phyloP scores from a whole-genome alignment of 2,888 invertebrate genomes.

The Conchocele bisecta region DNA sequence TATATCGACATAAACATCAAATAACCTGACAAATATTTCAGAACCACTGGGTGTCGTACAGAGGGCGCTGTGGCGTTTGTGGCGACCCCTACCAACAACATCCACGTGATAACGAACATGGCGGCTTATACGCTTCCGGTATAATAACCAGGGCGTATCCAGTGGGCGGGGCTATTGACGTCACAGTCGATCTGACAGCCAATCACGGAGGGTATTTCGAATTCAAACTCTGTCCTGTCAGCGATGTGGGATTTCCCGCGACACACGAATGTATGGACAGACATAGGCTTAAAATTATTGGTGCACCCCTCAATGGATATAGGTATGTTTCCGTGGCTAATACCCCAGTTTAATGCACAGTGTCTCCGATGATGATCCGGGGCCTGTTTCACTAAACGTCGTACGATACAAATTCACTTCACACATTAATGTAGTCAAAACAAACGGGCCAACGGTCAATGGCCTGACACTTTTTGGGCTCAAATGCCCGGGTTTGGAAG shows the following conservation, averaged over 20 bases:
- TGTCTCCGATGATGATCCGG: too few species aligned
- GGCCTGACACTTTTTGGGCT: too few species aligned
- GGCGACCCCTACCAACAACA: conserved; percentile 88
- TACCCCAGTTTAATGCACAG: too few species aligned
- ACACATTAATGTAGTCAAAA: too few species aligned
- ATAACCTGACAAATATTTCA: conserved; percentile 29
- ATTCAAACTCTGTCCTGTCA: conserved; percentile 75
- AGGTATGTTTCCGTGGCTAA: too few species aligned
- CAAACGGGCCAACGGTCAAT: too few species aligned
- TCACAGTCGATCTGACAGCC: conserved; percentile 73
- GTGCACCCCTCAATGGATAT: background rate
- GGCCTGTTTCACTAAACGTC: too few species aligned
- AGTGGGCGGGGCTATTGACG: conserved; percentile 68
- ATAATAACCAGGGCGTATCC: conserved; percentile 70
- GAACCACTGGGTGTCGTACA: conserved; percentile 56
- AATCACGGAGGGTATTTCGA: conserved; percentile 79
- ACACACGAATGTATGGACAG: conserved; percentile 59
- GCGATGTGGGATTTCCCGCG: conserved; percentile 29
- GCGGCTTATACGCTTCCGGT: conserved; percentile 75
- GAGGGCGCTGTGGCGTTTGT: conserved; percentile 93
- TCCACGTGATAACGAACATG: conserved; percentile 73
- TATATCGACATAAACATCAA: too few species aligned
- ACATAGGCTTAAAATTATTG: conserved; percentile 29
- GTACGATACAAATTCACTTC: too few species aligned
- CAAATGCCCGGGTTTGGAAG: too few species aligned